These are phyloP conservation scores for Magallana angulata DNA, from an alignment of 1,140 invertebrate genomes.

Conservation along the genomic window DNA sequence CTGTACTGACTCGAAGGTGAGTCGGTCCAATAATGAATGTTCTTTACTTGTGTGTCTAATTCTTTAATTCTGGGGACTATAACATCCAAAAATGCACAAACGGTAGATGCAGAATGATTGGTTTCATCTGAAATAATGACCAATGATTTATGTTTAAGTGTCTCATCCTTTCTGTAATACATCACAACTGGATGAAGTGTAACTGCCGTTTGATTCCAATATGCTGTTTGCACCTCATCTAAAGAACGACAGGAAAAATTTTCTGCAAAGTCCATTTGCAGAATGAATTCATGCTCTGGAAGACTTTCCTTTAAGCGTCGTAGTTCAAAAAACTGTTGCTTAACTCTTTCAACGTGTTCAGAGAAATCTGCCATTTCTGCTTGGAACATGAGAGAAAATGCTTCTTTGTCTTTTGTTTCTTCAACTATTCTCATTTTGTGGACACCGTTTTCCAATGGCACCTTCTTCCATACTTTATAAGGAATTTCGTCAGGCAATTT, in stretches of 20 bases:
- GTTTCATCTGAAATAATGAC: constrained; percentile 27
- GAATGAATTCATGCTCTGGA: constrained; percentile 25
- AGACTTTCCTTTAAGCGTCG: constrained; percentile 24
- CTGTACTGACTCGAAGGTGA: constrained; percentile 56
- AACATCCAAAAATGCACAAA: constrained; percentile 35
- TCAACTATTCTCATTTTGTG: constrained; percentile 39
- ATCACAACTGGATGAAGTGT: constrained; percentile 57
- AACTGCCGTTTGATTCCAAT: constrained; percentile 32
- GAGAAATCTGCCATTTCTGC: background rate
- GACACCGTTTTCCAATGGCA: background rate
- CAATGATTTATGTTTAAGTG: constrained; percentile 34
- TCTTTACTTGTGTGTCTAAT: constrained; percentile 28
- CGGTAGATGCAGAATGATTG: constrained; percentile 32
- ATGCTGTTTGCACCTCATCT: constrained; percentile 41
- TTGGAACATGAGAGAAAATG: background rate
- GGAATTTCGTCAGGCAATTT: background rate
- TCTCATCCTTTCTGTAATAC: constrained; percentile 23
- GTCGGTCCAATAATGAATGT: constrained; percentile 62
- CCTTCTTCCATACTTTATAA: constrained; percentile 46
- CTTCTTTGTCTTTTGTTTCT: background rate
- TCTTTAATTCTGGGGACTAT: background rate
- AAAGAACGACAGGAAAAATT: constrained; percentile 39
- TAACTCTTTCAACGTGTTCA: constrained; percentile 18
- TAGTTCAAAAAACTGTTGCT: constrained; percentile 40
- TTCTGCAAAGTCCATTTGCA: constrained; percentile 48